phyloP scores from a whole-genome alignment of 2,888 invertebrate species.

The Chironomus tentans region DNA sequence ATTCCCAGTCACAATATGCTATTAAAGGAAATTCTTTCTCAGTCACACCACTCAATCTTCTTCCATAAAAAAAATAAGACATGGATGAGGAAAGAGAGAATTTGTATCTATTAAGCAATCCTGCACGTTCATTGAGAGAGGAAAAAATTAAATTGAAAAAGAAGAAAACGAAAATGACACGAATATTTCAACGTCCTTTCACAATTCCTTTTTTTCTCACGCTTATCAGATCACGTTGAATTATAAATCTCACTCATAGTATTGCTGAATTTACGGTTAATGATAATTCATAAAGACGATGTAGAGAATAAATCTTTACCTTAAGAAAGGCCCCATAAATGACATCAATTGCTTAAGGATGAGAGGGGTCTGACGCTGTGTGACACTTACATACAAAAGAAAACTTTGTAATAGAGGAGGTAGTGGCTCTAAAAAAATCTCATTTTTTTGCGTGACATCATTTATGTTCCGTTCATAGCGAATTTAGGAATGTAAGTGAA shows the following conservation, averaged over 20 bases:
- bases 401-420: too few relatives aligned
- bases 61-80: neutral
- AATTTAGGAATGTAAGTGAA: too few relatives aligned
- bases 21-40: too few relatives aligned
- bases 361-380: too few relatives aligned
- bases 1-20: too few relatives aligned
- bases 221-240: neutral
- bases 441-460: too few relatives aligned
- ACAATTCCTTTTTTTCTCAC: neutral
- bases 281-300: neutral
- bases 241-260: neutral
- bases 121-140: neutral
- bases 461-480: too few relatives aligned
- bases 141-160: neutral
- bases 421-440: too few relatives aligned
- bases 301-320: neutral
- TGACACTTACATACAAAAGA: too few relatives aligned
- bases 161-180: neutral
- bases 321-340: too few relatives aligned
- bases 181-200: neutral
- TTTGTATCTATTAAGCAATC: neutral
- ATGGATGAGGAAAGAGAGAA: neutral
- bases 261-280: neutral
- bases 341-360: too few relatives aligned
- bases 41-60: neutral